phyloP scores from a whole-genome alignment of 2,797 vertebrate genomes.

The Eulemur coronatus region DNA sequence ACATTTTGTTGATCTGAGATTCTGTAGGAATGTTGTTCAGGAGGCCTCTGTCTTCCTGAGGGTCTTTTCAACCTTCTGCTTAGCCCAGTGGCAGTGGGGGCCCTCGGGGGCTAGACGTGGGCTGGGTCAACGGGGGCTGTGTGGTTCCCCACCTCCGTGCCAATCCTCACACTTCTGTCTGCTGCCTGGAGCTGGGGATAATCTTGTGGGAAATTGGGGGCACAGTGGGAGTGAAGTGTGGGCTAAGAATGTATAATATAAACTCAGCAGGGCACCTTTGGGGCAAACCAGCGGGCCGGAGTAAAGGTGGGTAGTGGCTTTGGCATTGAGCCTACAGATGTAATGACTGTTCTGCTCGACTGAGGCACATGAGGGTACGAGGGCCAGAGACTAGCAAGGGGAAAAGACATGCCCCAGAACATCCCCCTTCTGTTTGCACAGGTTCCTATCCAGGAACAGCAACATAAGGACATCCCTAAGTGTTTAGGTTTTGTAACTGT shows the following conservation, averaged over 20 bases:
- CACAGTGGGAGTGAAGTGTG: neutral
- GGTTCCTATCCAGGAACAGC: neutral
- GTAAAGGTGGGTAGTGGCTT: neutral
- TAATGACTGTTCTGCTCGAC: neutral
- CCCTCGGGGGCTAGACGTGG: neutral
- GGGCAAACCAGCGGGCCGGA: neutral
- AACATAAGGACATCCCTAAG: neutral
- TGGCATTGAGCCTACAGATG: neutral
- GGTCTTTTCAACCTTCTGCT: neutral
- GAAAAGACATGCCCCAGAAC: accelerated
- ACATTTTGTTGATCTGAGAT: neutral
- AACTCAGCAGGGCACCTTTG: neutral
- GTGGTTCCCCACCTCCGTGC: neutral
- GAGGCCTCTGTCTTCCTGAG: neutral
- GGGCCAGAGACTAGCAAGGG: neutral
- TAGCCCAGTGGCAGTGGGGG: neutral
- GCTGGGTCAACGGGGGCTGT: neutral
- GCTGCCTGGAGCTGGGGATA: neutral
- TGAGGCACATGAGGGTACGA: neutral
- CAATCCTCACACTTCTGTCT: neutral
- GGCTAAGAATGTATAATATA: neutral
- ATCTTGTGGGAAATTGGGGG: neutral
- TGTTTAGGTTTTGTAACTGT: neutral
- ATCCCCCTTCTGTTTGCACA: neutral
- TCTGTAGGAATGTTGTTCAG: neutral